Conservation (phyloP, 2,888 invertebrate genomes). For the Folsomia candida region DNA sequence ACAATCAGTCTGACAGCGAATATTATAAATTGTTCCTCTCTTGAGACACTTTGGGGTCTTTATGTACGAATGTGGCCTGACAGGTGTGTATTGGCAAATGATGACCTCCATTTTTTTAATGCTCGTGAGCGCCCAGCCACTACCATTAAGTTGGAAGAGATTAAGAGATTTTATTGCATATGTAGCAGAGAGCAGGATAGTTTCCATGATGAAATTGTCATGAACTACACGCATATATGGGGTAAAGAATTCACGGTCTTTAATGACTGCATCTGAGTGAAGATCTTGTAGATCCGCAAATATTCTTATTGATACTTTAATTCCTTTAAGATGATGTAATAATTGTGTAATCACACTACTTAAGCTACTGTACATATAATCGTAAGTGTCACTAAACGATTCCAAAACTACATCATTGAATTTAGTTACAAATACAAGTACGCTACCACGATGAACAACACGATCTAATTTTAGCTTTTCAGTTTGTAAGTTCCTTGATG, state of each 20-base stretch:
- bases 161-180: conserved; percentile 6
- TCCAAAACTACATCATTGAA: background rate
- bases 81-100: background rate
- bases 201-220: background rate
- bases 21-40: background rate
- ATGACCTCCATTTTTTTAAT: background rate
- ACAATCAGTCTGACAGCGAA: background rate
- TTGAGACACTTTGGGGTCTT: background rate
- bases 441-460: background rate
- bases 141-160: background rate
- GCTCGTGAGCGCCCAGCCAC: background rate
- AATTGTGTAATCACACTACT: background rate
- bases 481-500: background rate
- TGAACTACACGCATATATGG: background rate
- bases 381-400: background rate
- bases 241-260: background rate
- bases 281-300: background rate
- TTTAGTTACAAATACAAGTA: background rate
- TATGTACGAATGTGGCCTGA: background rate
- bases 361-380: conserved; percentile 1
- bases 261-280: background rate
- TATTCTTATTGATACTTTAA: background rate
- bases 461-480: background rate
- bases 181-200: background rate
- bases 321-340: background rate